A percentile compares a stretch with the other conserved stretches of the same genome.
These are phyloP conservation scores for Sceliomorpha sp. DNA, from an alignment of 2,888 invertebrate species.

Conservation along the genomic window DNA sequence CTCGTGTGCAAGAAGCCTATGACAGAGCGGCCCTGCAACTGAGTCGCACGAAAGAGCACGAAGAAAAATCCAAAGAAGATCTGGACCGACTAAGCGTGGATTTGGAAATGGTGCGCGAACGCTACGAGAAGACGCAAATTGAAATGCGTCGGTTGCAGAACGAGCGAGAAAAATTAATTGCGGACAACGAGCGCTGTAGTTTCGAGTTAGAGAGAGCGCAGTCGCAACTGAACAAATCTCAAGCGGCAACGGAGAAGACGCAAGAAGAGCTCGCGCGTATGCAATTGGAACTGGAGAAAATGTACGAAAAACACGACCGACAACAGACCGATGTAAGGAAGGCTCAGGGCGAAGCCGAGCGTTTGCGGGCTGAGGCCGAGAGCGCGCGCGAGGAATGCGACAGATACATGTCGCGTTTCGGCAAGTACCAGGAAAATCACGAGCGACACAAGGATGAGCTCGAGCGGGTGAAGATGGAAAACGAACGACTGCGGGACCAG, in stretches of 20 bases:
- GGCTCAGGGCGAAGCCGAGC: slow-evolving; percentile 88
- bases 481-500: slow-evolving; percentile 89
- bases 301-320: slow-evolving; percentile 94
- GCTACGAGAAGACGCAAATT: slow-evolving; percentile 93
- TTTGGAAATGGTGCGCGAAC: slow-evolving; percentile 92
- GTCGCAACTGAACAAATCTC: slow-evolving; percentile 91
- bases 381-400: slow-evolving; percentile 90
- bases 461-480: slow-evolving; percentile 88
- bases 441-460: slow-evolving; percentile 87
- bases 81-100: slow-evolving; percentile 89
- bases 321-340: slow-evolving; percentile 90
- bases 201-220: slow-evolving; percentile 93
- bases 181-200: slow-evolving; percentile 91
- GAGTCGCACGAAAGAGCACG: slow-evolving; percentile 92
- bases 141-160: slow-evolving; percentile 90
- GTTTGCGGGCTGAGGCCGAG: slow-evolving; percentile 86
- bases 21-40: slow-evolving; percentile 92
- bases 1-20: slow-evolving; percentile 92
- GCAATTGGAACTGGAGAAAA: slow-evolving; percentile 93
- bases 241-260: slow-evolving; percentile 91
- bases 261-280: slow-evolving; percentile 94
- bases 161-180: slow-evolving; percentile 91
- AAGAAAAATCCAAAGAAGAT: slow-evolving; percentile 94
- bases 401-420: slow-evolving; percentile 86
- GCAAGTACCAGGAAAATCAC: slow-evolving; percentile 88